Base-by-base conservation (phyloP, 1,140 invertebrate species). In the Solen grandis region DNA sequence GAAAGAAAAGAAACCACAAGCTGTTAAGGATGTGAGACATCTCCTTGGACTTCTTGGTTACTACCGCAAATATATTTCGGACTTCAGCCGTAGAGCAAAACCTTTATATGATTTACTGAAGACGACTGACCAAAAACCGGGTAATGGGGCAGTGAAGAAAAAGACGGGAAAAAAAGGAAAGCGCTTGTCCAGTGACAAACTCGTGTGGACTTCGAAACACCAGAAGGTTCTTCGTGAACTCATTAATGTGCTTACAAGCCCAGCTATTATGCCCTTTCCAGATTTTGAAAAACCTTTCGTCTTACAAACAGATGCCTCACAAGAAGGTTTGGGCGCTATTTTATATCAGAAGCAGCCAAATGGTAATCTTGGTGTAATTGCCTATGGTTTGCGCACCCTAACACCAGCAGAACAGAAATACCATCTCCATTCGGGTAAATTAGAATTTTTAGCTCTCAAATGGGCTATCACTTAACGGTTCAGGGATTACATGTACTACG, bases 291-390 rank as follows among this genome's bases (percentile, higher is more conserved):
- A 90, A 85, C 83, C 81, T 0, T 92, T 92, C 59, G 88, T 89
- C 0, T 80, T 93, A 0, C 89, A 91, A 41, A 91, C 90, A 0
- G 93, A 94, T 85, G 92, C 92, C n/a, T 90, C 90, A 27, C 87
- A 89, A 16, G 84, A 87, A 79, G 90, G 91, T 16, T 75, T 93
- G 50, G 92, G 90, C 16, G 92, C 89, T 16, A 88, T 93, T 10
- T 52, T 93, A 27, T 86, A 87, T 22, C 92, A 93, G 84, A 81
- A 87, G 13, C 68, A 87, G 19, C 83, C 10, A 19, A n/a, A 81
- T 50, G 79, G 54, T 4, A 41, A 38, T 22, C 29, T 70, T 36
- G 57, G 14, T 13, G 78, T 86, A 22, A 82, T 88, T 1, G 86
- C 75, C 1, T 89, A 86, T 57, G 83, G 52, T 2, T 81, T 70